These are phyloP conservation scores for Eugnorisma glareosa DNA, from an alignment of 2,888 invertebrate species.

Conservation along the genomic window DNA sequence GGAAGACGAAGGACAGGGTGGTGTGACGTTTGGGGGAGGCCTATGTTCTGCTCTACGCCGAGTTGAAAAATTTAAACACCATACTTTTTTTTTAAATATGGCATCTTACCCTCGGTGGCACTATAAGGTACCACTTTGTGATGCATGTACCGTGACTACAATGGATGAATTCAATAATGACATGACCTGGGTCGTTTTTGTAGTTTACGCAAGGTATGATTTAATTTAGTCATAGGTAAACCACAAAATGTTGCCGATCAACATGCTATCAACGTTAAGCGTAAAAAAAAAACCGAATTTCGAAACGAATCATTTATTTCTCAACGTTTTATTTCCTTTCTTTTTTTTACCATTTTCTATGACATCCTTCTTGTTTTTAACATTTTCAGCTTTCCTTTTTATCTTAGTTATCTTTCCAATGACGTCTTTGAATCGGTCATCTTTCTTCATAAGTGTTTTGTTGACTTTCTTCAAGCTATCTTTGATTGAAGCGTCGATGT, in stretches of 20 bases:
- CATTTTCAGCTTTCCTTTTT: constrained; percentile 84
- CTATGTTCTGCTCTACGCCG: not conserved
- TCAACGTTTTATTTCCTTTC: constrained; percentile 49
- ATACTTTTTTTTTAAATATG: too few relatives aligned
- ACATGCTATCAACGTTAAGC: too few relatives aligned
- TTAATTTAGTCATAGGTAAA: too few relatives aligned
- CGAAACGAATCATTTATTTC: constrained; percentile 49
- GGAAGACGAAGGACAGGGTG: not conserved
- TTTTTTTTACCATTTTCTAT: constrained; percentile 72
- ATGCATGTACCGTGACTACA: not conserved
- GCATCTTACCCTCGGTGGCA: too few relatives aligned
- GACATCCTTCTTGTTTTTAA: constrained; percentile 64
- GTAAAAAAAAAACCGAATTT: not conserved
- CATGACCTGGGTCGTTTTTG: not conserved
- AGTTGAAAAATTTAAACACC: too few relatives aligned
- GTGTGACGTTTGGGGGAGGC: not conserved
- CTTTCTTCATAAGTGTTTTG: constrained; percentile 86
- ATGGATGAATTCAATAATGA: not conserved
- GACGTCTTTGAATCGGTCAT: constrained; percentile 86
- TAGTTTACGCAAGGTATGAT: too few relatives aligned
- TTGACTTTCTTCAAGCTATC: constrained; percentile 83
- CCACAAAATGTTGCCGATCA: not conserved
- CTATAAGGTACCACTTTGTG: too few relatives aligned
- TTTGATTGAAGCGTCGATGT: constrained; percentile 83
- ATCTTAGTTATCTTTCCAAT: constrained; percentile 87